These are phyloP conservation scores for Noturus placidus DNA, from an alignment of 2,113 vertebrate species.

Conservation along the genomic window DNA sequence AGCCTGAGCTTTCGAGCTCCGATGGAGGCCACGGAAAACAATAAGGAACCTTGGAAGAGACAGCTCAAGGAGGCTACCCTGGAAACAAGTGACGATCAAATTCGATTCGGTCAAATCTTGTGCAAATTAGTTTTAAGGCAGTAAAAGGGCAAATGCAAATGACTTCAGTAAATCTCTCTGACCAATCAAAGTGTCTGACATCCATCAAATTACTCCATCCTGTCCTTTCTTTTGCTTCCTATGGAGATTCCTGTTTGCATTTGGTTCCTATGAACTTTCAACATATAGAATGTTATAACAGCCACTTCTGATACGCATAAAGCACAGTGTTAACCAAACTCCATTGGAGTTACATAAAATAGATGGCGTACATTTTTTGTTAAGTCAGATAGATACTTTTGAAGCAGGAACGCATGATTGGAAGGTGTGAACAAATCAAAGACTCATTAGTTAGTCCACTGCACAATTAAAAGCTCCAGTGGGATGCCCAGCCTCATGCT, in stretches of 20 bases:
- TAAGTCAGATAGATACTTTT: neutral
- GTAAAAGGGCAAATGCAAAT: constrained; percentile 5
- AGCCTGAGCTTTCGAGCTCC: neutral
- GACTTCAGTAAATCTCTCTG: neutral
- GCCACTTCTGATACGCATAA: neutral
- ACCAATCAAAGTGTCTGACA: neutral
- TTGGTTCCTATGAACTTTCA: neutral
- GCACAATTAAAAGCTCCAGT: neutral
- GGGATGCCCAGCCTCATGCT: neutral
- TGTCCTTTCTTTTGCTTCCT: neutral
- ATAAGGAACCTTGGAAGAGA: neutral
- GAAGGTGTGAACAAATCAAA: neutral
- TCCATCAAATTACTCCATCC: neutral
- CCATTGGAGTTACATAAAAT: neutral
- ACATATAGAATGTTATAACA: neutral
- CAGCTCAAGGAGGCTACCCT: neutral
- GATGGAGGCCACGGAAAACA: neutral
- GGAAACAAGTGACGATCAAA: neutral
- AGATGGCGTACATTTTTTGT: neutral
- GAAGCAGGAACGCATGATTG: neutral
- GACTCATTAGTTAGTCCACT: neutral
- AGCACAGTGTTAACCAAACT: neutral
- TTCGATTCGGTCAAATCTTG: neutral
- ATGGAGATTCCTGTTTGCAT: neutral
- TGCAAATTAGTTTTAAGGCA: neutral